Conservation (phyloP, 2,113 vertebrate species). For the Machaerirhynchus nigripectus region DNA sequence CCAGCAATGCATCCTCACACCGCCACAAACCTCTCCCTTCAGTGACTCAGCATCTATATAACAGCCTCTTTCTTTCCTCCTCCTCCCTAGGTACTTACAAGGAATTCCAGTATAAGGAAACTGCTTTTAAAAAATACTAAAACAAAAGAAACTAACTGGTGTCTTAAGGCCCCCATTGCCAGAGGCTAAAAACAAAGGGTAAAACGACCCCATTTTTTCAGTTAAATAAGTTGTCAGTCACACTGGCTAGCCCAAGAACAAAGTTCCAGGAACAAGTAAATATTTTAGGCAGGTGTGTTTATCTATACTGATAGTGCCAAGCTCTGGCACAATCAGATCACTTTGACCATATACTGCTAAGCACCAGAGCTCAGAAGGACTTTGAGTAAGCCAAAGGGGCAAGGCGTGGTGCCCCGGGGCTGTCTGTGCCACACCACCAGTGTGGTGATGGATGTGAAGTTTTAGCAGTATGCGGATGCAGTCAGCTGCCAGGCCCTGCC, state of each 20-base stretch:
- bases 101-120: not conserved
- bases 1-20: rapidly evolving
- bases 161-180: not conserved
- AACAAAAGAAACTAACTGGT: not conserved
- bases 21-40: rapidly evolving
- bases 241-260: not conserved
- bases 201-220: not conserved
- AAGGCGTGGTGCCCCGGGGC: rapidly evolving
- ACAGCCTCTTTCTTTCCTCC: not conserved
- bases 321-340: not conserved
- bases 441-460: not conserved
- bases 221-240: not conserved
- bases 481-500: not conserved
- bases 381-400: not conserved
- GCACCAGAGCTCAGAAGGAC: not conserved
- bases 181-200: not conserved
- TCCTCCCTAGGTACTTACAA: not conserved
- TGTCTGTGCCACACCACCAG: rapidly evolving
- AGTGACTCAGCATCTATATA: not conserved
- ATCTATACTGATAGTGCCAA: not conserved
- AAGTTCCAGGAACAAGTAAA: not conserved
- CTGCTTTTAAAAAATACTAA: not conserved
- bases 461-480: not conserved
- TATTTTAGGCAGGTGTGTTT: not conserved
- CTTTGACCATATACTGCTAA: rapidly evolving